Base-by-base conservation (phyloP, 1,140 invertebrate genomes). In the Caenorhabditis remanei region DNA sequence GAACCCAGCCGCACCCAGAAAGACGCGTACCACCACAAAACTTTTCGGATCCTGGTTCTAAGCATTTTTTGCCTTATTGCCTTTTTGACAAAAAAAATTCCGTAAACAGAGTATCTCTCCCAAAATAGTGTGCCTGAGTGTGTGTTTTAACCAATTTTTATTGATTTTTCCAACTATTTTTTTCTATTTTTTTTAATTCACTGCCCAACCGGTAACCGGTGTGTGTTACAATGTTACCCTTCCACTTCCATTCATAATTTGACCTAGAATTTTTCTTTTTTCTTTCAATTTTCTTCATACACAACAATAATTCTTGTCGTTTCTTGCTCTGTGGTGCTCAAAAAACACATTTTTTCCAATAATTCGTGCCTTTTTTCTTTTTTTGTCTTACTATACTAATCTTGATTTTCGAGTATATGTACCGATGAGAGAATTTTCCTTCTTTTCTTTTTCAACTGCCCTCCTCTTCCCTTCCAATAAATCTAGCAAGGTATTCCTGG, bases 11-110 rank as follows among this genome's bases (percentile, higher is more conserved):
- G 8, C 43, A 19, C 11, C 65, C 16, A 40, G 71, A 13, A 79
- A 50, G 19, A 79, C 71, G 6, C 67, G 46, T 13, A 50, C 65
- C 40, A 40, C 75, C 40, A 87, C 83, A 5, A 85, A 40, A 32
- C 71, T 91, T 40, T 91, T 91, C 58, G 90, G 90, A 83, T 86
- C 86, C 11, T 91, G 90, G 90, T 90, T 89, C 84, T 85, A 85
- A 67, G 46, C 6, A 32, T 3, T 32, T n/a, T 32, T 32, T 24
- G 61, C 40, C 32, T n/a, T n/a, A n/a, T n/a, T 61, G 7, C 8
- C 16, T 19, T 58, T 40, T 63, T 40, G 11, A n/a, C n/a, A n/a
- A n/a, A 40, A 65, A 14, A 46, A 71, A 71, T 46, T 9, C 8
- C 21, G 19, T 9, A 46, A 71, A 43, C 3, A 21, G 19, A 53